A percentile compares a stretch with the other conserved stretches of the same genome.
phyloP scores from a whole-genome alignment of 2,113 vertebrate genomes.

The Reinhardtius hippoglossoides region DNA sequence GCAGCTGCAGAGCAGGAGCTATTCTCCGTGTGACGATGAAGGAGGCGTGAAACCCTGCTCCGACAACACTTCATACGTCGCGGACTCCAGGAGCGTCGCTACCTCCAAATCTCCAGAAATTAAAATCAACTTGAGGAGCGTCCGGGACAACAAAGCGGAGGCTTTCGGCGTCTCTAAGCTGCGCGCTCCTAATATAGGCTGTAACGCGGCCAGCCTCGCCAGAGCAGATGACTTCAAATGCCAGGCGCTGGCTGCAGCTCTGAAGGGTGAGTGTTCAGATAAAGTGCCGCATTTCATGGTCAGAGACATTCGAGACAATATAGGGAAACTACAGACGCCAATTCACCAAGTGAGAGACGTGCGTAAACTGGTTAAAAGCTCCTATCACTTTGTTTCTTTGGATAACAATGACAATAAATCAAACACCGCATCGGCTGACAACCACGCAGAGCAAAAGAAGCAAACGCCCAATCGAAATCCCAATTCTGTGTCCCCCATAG shows the following conservation, averaged over 20 bases:
- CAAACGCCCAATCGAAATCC: constrained; percentile 67
- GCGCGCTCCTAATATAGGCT: constrained; percentile 84
- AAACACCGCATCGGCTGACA: constrained; percentile 71
- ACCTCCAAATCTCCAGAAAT: constrained; percentile 90
- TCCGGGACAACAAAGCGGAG: constrained; percentile 79
- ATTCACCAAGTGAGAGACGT: constrained; percentile 96
- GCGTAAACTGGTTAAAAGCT: constrained; percentile 93
- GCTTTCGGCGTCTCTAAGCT: constrained; percentile 88
- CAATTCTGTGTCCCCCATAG: constrained; percentile 87
- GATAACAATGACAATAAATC: constrained; percentile 84
- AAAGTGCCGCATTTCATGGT: constrained; percentile 94
- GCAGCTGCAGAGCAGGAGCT: constrained; percentile 41
- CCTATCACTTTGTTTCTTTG: constrained; percentile 87
- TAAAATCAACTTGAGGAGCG: constrained; percentile 89
- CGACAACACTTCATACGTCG: constrained; percentile 56
- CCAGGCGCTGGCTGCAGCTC: constrained; percentile 68
- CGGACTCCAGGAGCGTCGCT: constrained; percentile 54
- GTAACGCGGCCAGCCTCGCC: constrained; percentile 58
- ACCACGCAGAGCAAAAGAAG: constrained; percentile 82
- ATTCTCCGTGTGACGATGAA: constrained; percentile 21
- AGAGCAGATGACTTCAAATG: constrained; percentile 80
- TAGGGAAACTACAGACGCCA: constrained; percentile 86
- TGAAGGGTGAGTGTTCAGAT: constrained; percentile 85
- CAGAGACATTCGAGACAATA: constrained; percentile 90
- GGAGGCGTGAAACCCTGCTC: constrained; percentile 39